These are phyloP conservation scores for Phenacoccus solenopsis DNA, from an alignment of 1,140 invertebrate species.

Conservation along the genomic window DNA sequence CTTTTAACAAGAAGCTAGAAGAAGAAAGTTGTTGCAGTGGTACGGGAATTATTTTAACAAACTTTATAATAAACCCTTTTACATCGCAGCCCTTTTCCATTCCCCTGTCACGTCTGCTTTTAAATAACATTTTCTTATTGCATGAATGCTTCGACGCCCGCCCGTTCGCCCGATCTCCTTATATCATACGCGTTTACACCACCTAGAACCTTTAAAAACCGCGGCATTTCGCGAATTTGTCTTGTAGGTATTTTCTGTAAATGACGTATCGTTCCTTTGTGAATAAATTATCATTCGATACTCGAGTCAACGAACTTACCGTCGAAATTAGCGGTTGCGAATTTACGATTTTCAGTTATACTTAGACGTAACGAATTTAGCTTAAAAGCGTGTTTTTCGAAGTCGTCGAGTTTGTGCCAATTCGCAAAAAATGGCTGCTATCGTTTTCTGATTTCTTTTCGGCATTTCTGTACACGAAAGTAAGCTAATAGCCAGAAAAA, in stretches of 20 bases:
- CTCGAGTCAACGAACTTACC: background rate
- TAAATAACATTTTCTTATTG: background rate
- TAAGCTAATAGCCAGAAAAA: too few relatives aligned
- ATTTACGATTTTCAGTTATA: too few relatives aligned
- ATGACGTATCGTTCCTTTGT: constrained; percentile 13
- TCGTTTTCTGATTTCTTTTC: too few relatives aligned
- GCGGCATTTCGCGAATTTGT: constrained; percentile 9
- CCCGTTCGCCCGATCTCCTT: background rate
- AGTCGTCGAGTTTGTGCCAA: too few relatives aligned
- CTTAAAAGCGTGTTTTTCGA: too few relatives aligned
- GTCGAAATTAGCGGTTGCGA: too few relatives aligned
- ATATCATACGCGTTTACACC: background rate
- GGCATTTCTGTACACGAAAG: too few relatives aligned
- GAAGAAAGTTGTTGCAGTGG: background rate
- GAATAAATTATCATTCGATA: constrained; percentile 7
- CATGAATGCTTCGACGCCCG: background rate
- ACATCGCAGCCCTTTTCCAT: background rate
- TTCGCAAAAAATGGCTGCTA: too few relatives aligned
- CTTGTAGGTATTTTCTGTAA: constrained; percentile 14
- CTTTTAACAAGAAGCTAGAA: background rate
- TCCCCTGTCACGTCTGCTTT: background rate
- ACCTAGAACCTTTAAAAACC: background rate
- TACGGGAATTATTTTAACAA: constrained; percentile 13
- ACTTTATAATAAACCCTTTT: constrained; percentile 18
- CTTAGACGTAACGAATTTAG: too few relatives aligned